phyloP scores from a whole-genome alignment of 2,888 invertebrate genomes.

The Ferrisia virgata region DNA sequence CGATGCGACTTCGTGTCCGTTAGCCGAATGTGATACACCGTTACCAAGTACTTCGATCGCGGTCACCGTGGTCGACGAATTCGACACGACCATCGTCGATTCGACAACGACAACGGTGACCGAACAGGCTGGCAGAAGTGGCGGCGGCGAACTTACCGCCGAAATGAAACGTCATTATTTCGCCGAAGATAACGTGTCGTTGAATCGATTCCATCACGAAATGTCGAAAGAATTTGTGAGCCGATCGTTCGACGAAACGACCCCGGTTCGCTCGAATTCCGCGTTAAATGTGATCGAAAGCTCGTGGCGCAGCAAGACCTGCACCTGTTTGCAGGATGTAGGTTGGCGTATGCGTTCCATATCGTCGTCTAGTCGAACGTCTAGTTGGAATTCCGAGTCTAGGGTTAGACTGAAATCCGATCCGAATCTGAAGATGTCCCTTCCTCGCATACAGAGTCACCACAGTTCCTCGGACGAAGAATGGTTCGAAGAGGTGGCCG shows the following conservation, averaged over 20 bases:
- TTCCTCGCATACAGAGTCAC: constrained; percentile 54
- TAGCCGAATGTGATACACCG: background rate
- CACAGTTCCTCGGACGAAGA: constrained; percentile 57
- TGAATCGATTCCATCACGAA: constrained; percentile 12
- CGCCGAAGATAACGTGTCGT: constrained; percentile 39
- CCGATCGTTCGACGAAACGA: constrained; percentile 39
- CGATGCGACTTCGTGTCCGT: background rate
- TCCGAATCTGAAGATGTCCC: constrained; percentile 51
- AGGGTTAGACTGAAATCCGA: constrained; percentile 52
- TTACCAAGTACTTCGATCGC: background rate
- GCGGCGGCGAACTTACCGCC: background rate
- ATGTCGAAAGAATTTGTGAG: background rate
- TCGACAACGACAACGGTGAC: background rate
- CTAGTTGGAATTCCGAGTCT: constrained; percentile 45
- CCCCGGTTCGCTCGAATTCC: constrained; percentile 29
- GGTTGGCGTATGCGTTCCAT: constrained; percentile 39
- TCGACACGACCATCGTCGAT: background rate
- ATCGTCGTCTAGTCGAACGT: constrained; percentile 31
- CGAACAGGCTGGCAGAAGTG: background rate
- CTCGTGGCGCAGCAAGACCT: constrained; percentile 37
- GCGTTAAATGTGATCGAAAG: constrained; percentile 9
- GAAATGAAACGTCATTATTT: background rate
- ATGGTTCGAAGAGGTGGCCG: constrained; percentile 55
- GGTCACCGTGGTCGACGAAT: background rate
- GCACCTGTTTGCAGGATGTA: constrained; percentile 28